Evolutionary conservation across 2,888 invertebrate species (phyloP).

Genomic region (Temnothorax ravouxi): DNA sequence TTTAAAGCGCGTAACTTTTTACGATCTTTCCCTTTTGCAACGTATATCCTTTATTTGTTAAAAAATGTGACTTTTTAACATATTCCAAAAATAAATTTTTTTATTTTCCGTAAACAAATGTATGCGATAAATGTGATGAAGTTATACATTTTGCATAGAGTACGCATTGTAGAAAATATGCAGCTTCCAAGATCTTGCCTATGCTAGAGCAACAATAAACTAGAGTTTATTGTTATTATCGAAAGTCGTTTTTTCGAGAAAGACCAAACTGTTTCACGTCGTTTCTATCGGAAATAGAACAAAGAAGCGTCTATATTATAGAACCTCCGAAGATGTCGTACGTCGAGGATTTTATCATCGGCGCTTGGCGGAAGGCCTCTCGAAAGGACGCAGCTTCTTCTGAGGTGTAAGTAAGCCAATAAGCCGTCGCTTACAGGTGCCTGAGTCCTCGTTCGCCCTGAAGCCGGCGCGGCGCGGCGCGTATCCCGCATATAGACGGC

Average conservation of each 20-base stretch:
- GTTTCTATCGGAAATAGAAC: neutral
- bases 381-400: conserved; percentile 48
- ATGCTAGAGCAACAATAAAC: neutral
- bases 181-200: neutral
- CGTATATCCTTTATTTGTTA: neutral
- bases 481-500: conserved; percentile 42
- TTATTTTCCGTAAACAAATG: neutral
- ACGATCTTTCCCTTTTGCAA: neutral
- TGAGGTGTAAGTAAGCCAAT: conserved; percentile 59
- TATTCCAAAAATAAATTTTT: neutral
- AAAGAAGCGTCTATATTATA: neutral
- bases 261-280: neutral
- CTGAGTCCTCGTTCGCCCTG: conserved; percentile 8
- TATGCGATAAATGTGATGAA: neutral
- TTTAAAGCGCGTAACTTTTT: neutral
- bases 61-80: neutral
- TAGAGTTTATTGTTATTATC: neutral
- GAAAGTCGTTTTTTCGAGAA: neutral
- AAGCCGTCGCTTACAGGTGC: conserved; percentile 62
- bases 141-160: neutral
- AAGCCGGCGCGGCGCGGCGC: conserved; percentile 21
- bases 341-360: conserved; percentile 45
- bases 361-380: conserved; percentile 40
- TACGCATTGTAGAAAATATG: neutral
- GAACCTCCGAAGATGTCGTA: conserved; percentile 53